Percentiles rank a stretch among this genome's conserved stretches.
phyloP scores from a whole-genome alignment of 1,140 invertebrate genomes.

The Phocides pigmalion region DNA sequence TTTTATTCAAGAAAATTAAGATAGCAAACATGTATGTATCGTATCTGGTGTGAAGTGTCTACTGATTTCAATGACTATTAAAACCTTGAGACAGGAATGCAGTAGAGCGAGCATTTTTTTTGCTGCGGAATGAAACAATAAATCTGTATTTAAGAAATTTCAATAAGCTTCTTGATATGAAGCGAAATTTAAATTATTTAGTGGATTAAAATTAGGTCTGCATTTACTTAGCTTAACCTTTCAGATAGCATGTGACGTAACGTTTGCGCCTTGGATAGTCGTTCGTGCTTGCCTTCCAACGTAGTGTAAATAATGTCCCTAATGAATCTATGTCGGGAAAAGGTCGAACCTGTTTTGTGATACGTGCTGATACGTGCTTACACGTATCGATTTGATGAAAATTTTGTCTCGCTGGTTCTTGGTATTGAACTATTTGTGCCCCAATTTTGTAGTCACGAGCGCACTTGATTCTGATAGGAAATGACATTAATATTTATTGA shows the following conservation, averaged over 20 bases:
- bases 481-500: background rate
- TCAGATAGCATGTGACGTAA: conserved; percentile 10
- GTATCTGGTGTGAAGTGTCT: background rate
- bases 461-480: background rate
- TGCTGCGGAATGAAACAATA: background rate
- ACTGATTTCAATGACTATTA: background rate
- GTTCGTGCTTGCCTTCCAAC: conserved; percentile 25
- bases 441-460: background rate
- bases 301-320: conserved; percentile 25
- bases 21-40: background rate
- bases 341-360: conserved; percentile 21
- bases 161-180: background rate
- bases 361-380: conserved; percentile 14
- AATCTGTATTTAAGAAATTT: conserved; percentile 1
- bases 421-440: conserved; percentile 1
- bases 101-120: background rate
- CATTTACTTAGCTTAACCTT: background rate
- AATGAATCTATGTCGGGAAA: conserved; percentile 29
- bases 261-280: conserved; percentile 14
- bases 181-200: background rate
- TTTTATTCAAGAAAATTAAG: no score
- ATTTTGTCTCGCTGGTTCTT: conserved; percentile 10
- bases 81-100: background rate
- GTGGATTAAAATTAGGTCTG: background rate
- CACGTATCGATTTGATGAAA: conserved; percentile 16